A percentile compares a stretch with the other conserved stretches of the same genome.
These are phyloP conservation scores for Oscheius myriophilus DNA, from an alignment of 2,888 invertebrate genomes.

Conservation along the genomic window DNA sequence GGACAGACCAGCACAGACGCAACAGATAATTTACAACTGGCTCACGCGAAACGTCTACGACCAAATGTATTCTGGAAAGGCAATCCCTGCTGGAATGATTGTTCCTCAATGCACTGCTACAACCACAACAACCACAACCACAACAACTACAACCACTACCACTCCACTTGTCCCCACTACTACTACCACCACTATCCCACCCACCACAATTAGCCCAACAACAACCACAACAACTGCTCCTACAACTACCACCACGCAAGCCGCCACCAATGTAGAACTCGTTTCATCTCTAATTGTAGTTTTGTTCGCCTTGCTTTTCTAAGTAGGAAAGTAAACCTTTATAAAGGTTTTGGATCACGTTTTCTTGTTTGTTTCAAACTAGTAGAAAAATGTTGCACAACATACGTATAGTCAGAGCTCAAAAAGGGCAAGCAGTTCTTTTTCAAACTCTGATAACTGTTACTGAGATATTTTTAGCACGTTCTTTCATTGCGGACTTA, in stretches of 20 bases:
- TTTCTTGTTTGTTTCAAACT: too few relatives aligned
- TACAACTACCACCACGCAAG: neutral
- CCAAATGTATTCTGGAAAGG: conserved; percentile 21
- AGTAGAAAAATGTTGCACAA: too few relatives aligned
- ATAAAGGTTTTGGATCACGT: too few relatives aligned
- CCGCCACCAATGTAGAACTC: neutral
- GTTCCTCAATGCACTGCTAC: neutral
- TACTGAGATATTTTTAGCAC: too few relatives aligned
- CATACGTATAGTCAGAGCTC: too few relatives aligned
- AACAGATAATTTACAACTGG: conserved; percentile 48
- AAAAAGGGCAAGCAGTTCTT: too few relatives aligned
- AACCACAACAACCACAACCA: neutral
- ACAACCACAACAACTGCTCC: neutral
- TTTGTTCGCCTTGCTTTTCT: too few relatives aligned
- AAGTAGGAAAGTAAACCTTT: too few relatives aligned
- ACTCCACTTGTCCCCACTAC: neutral
- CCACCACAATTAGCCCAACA: neutral
- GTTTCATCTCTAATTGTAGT: too few relatives aligned
- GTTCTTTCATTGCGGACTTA: too few relatives aligned
- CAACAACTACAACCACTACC: neutral
- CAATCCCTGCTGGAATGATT: neutral
- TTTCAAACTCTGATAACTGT: too few relatives aligned
- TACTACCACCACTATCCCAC: neutral
- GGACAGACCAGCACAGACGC: conserved; percentile 46
- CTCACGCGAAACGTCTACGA: conserved; percentile 36